Base-by-base conservation (phyloP, 53 echinoderm and acorn worm genomes). In the Holothuria scabra region DNA sequence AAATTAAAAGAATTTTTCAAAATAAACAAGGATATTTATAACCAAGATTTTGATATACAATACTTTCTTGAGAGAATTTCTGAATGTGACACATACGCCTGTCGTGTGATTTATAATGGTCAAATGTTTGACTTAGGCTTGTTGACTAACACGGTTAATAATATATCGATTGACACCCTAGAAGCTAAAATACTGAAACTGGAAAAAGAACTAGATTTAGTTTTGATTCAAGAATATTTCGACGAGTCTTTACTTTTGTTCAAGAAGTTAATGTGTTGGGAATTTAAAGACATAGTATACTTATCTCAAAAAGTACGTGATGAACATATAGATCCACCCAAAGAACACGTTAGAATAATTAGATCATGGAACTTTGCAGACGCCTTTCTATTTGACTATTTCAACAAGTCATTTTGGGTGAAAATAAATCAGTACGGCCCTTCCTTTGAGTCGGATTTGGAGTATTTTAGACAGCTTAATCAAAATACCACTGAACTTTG, bases 81-180 rank as follows among this genome's bases (percentile, higher is more conserved):
- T 19, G 25, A 55, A 19, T 76, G 76, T 49, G 25, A 76, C 5
- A 4, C 24, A 18, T 76, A 46, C 49, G 20, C 76, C 28, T 76
- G 56, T 49, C 37, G 55, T 0, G 46, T 76, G 49, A 28, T 46
- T 9, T 26, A 76, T 48, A 55, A 76, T 48, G 56, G 76, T 23
- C 76, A 76, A 48, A 46, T 76, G 13, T 56, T 76, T 55, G 76
- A 76, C 49, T 28, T 76, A 48, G 76, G 76, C 28, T 76, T 56
- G 25, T 64, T 64, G 0, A 30, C 26, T 46, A 76, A n/a, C 76
- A 19, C 5, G 21, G 23, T 41, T 22, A 29, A 28, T 12, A 8
- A 26, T 52, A 52, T 52, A 10, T 14, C 30, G n/a, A 21, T 19
- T 38, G 0, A 20, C 37, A 22, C 16, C n/a, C 28, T 76, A 12